These are phyloP conservation scores for Diadophis punctatus DNA, from an alignment of 2,113 vertebrate species.

Conservation along the genomic window DNA sequence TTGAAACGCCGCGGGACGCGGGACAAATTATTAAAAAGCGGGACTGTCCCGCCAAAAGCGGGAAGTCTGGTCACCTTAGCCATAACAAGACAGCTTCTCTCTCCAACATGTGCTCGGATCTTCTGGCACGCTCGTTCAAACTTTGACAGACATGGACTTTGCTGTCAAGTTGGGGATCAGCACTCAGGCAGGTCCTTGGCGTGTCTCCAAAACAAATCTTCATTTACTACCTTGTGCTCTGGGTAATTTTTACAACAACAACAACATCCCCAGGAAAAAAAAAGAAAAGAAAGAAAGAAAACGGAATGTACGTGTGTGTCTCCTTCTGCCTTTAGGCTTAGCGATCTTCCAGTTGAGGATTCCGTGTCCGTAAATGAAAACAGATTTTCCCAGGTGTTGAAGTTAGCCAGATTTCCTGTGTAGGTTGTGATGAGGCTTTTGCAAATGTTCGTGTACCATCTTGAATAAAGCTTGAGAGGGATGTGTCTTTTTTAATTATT, in stretches of 20 bases:
- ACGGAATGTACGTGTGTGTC: background rate
- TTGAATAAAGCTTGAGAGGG: background rate
- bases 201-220: background rate
- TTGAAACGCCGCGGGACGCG: no score
- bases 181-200: constrained; percentile 8
- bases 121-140: background rate
- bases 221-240: background rate
- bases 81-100: background rate
- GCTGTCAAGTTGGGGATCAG: background rate
- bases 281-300: background rate
- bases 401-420: constrained; percentile 44
- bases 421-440: constrained; percentile 19
- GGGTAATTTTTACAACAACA: background rate
- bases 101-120: background rate
- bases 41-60: no score
- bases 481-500: no score
- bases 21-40: no score
- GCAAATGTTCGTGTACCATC: background rate
- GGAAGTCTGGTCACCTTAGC: no score
- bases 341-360: constrained; percentile 47
- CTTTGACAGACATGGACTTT: background rate
- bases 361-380: constrained; percentile 58
- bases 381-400: constrained; percentile 53
- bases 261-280: background rate
- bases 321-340: background rate